These are phyloP conservation scores for Propithecus deckenii DNA, from an alignment of 2,797 vertebrate genomes.

Conservation along the genomic window DNA sequence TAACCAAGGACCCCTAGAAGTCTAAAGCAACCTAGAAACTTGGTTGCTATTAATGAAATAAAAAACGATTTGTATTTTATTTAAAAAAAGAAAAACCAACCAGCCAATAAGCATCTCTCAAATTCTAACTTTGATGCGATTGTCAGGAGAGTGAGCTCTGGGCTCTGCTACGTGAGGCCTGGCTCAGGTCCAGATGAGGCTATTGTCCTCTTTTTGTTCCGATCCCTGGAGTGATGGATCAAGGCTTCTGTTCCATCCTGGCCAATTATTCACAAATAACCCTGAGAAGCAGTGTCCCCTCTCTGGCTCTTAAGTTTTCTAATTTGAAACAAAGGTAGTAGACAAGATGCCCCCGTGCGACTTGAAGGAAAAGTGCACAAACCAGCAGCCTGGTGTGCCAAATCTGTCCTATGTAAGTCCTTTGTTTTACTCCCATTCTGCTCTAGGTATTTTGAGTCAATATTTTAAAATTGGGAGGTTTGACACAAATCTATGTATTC, in stretches of 20 bases:
- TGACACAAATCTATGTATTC: neutral
- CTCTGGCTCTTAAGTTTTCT: too few relatives aligned
- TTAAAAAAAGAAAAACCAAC: neutral
- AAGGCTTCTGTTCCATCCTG: neutral
- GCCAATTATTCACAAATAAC: rapidly evolving
- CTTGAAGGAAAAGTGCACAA: too few relatives aligned
- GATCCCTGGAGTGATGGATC: neutral
- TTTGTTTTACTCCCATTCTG: neutral
- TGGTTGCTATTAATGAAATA: neutral
- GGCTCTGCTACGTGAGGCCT: neutral
- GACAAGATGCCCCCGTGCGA: neutral
- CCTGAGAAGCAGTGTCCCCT: rapidly evolving
- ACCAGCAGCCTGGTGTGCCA: too few relatives aligned
- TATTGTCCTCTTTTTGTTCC: neutral
- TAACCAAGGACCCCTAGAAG: neutral
- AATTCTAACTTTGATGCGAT: rapidly evolving
- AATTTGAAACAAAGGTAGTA: neutral
- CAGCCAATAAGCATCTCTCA: too few relatives aligned
- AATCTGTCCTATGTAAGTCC: too few relatives aligned
- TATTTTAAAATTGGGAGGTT: neutral
- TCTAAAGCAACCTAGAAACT: too few relatives aligned
- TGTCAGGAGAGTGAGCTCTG: rapidly evolving
- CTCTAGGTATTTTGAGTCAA: neutral
- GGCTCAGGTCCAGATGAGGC: too few relatives aligned
- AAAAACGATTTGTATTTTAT: neutral